These are phyloP conservation scores for Heptranchias perlo DNA, from an alignment of 2,113 vertebrate species.

Conservation along the genomic window DNA sequence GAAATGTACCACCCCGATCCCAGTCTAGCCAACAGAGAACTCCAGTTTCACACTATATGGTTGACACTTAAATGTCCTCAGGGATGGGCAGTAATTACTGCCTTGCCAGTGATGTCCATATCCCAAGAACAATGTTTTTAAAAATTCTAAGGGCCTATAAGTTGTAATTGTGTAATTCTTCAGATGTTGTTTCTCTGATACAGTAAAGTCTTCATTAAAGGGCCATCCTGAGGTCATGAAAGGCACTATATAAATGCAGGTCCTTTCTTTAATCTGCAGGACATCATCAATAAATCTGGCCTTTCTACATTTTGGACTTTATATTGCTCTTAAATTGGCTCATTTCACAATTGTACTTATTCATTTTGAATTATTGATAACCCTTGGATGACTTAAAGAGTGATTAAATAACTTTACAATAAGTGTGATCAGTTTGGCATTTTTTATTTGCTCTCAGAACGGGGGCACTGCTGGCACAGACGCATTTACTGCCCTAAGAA, in stretches of 20 bases:
- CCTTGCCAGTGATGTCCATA: not conserved
- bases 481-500: no score
- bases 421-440: not conserved
- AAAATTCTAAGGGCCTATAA: not conserved
- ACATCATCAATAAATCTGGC: not conserved
- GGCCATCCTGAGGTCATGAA: not conserved
- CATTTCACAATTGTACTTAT: not conserved
- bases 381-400: no score
- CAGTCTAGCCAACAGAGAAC: not conserved
- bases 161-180: not conserved
- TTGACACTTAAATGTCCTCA: not conserved
- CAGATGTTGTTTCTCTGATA: not conserved
- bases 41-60: not conserved
- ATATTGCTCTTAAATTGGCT: not conserved
- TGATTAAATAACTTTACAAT: not conserved
- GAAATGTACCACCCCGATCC: not conserved
- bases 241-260: not conserved
- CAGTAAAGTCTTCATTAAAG: not conserved
- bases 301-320: not conserved
- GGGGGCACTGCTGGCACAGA: no score
- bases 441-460: no score
- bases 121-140: not conserved
- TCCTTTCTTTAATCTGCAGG: no score
- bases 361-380: not conserved
- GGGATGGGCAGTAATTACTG: not conserved